Evolutionary conservation across 2,797 vertebrate species (phyloP), one percentile per base, ranked within the genome.

Genomic region (Acanthornis magna): DNA sequence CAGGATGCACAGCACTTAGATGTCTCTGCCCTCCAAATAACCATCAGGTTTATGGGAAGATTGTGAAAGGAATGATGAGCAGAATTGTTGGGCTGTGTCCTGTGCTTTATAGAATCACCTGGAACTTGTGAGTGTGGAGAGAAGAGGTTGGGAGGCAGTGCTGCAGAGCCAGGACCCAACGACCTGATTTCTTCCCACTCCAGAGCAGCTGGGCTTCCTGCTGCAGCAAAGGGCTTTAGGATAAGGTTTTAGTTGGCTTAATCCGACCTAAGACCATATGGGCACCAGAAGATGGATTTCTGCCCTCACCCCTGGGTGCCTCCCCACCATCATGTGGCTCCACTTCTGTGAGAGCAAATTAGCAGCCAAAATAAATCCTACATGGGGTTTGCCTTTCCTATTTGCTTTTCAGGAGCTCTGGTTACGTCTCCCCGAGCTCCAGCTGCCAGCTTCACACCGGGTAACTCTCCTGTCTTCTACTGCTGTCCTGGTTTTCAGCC

Each of bases 301-400:
- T 77, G 19, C 25, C 12, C n/a, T 89, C 10, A 23, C 15, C 7
- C 8, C n/a, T 2, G 10, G 2, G 4, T 82, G 40, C 45, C 15
- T 80, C 18, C 25, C 7, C 32, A 34, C 43, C 18, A 40, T 45
- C 17, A 1, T 5, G 0, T 0, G 0, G 9, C 4, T 76, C 25
- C 1, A 7, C 55, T 61, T 74, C 38, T 45, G 27, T 54, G 36
- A 54, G 22, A 73, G 30, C 47, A 77, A 77, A 62, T 66, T 14
- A 62, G 30, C 45, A 60, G 38, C 9, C 53, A 75, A 67, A 89
- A 75, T 32, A 38, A 47, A 36, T 58, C 62, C 30, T 36, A 3
- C 43, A 13, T 23, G 26, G 23, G 4, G 11, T 78, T 85, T 63
- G 16, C 29, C 34, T 73, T 43, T 68, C 20, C 29, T 67, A 5